Conservation (phyloP, 2,113 vertebrate genomes). For the Microcebus jonahi region DNA sequence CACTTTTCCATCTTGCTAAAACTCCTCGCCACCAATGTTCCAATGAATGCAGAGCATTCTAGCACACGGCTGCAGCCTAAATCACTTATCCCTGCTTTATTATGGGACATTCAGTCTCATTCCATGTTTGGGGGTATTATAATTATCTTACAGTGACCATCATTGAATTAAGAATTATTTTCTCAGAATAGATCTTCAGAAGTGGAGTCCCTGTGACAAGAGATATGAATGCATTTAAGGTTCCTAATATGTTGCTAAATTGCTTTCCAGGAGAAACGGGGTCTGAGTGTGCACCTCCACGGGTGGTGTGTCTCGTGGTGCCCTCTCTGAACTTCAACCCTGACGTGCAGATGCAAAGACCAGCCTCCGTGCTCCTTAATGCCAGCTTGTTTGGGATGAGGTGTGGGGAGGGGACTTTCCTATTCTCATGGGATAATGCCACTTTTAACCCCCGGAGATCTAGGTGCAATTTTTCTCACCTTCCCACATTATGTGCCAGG, state of each 20-base stretch:
- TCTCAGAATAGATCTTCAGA: background rate
- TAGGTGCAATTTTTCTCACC: background rate
- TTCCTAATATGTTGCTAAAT: background rate
- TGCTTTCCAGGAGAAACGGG: background rate
- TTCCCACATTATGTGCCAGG: fast-evolving
- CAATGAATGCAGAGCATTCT: background rate
- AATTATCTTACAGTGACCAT: background rate
- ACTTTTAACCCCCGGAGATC: background rate
- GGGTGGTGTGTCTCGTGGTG: fast-evolving
- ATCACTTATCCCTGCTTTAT: fast-evolving
- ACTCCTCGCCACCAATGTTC: background rate
- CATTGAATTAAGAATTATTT: background rate
- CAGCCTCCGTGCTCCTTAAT: no score
- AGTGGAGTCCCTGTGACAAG: background rate
- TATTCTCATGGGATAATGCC: no score
- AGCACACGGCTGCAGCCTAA: fast-evolving
- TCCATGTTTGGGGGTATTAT: background rate
- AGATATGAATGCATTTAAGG: background rate
- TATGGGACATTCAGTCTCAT: fast-evolving
- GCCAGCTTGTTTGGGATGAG: background rate
- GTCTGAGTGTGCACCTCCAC: no score
- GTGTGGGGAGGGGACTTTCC: background rate
- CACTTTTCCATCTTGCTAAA: background rate
- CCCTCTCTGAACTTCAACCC: background rate
- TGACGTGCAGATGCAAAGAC: fast-evolving